Base-by-base conservation (phyloP, 2,797 vertebrate genomes). In the Micrastur ruficollis region DNA sequence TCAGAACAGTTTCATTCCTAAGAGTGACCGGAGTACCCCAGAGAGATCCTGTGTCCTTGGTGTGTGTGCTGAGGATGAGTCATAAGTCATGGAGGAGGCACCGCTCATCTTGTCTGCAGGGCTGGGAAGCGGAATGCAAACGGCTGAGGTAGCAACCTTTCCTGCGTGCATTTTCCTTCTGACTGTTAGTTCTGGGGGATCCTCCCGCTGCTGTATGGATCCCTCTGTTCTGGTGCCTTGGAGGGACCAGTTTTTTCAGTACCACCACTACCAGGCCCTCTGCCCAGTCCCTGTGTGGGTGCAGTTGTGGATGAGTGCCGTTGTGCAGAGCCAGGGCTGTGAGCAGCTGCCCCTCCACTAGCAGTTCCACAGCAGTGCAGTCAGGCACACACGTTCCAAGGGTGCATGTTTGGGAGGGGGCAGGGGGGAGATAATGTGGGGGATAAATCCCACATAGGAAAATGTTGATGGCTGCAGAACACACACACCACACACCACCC, bases 1-100 rank as follows among this genome's bases (percentile, higher is more conserved):
- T 14, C 96, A 99, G 98, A 99, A 98, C 31, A 96, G 99, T 94
- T 99, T 99, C 75, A 98, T 99, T 92, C 94, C 97, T 0, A 97
- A 99, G 88, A 98, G 98, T 74, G 98, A 98, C 74, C 85, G 84
- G 29, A 97, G 97, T 15, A 98, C 86, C 34, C 98, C 98, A 5
- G 91, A 98, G 94, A 98, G 95, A 79, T 98, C 98, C 91, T 98
- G 98, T 8, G 98, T 98, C 44, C 86, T 98, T 7, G 98, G 98
- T 13, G 85, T 99, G 49, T 93, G 98, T 36, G 98, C 99, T 26
- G 98, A 99, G 95, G 98, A 99, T 42, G 98, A 98, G 97, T 98
- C 3, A 80, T 98, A 90, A 97, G 36, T 99, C 86, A 98, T 63
- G 62, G 97, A 98, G 46, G 94, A 98, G 14, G 94, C 85, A 8